Conservation (phyloP, 2,797 vertebrate genomes). For the Anableps anableps region DNA sequence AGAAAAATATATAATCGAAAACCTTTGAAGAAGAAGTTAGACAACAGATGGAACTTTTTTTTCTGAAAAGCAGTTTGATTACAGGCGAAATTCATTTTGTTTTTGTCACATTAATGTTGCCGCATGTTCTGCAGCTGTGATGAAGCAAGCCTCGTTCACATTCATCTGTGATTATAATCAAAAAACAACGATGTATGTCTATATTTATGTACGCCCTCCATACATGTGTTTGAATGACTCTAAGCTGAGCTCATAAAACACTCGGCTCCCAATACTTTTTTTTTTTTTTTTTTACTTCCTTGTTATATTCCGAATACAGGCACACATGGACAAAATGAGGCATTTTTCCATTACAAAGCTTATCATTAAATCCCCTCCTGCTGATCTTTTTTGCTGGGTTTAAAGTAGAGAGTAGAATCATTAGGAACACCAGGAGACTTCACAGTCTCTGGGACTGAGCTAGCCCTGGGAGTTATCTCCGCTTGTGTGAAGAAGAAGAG, state of each 20-base stretch:
- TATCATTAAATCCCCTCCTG: slow-evolving; percentile 83
- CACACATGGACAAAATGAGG: slow-evolving; percentile 75
- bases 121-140: slow-evolving; percentile 27
- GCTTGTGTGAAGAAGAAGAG: slow-evolving; percentile 66
- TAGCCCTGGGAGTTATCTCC: slow-evolving; percentile 68
- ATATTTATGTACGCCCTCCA: slow-evolving; percentile 33
- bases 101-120: neutral
- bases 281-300: slow-evolving; percentile 27
- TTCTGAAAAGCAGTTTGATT: neutral
- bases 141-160: slow-evolving; percentile 20
- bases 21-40: slow-evolving; percentile 12
- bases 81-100: neutral
- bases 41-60: neutral
- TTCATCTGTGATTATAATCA: slow-evolving; percentile 48
- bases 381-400: slow-evolving; percentile 77
- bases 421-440: slow-evolving; percentile 76
- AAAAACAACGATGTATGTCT: slow-evolving; percentile 44
- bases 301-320: slow-evolving; percentile 65
- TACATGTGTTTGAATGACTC: slow-evolving; percentile 72
- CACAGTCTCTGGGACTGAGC: slow-evolving; percentile 65
- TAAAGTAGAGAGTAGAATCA: slow-evolving; percentile 78
- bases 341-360: slow-evolving; percentile 85
- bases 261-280: slow-evolving; percentile 6
- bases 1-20: slow-evolving; percentile 31
- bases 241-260: slow-evolving; percentile 68